A percentile compares a stretch with the other conserved stretches of the same genome.
Conservation (phyloP, 2,113 vertebrate species). For the Vulpes ferrilata region DNA sequence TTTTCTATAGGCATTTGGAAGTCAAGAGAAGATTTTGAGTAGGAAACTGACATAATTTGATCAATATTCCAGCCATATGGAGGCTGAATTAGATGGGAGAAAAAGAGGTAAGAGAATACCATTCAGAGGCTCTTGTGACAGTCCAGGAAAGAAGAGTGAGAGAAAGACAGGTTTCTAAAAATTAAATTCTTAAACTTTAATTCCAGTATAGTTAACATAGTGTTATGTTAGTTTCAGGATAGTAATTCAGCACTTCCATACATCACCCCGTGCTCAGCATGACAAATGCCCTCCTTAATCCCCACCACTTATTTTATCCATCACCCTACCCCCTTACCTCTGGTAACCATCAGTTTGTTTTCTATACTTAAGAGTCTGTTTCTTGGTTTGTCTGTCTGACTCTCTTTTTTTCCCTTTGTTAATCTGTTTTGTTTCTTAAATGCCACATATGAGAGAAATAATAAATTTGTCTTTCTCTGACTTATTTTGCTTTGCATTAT, state of each 20-base stretch:
- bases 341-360: not conserved
- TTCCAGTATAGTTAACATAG: not conserved
- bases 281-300: not conserved
- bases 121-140: not conserved
- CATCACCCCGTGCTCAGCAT: not conserved
- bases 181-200: not conserved
- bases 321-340: not conserved
- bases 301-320: not conserved
- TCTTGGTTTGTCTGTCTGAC: not conserved
- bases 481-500: not conserved
- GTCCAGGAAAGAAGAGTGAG: not conserved
- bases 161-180: not conserved
- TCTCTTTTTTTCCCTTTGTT: not conserved
- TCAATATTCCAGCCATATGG: not conserved
- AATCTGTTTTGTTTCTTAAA: not conserved
- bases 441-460: not conserved
- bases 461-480: not conserved
- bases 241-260: not conserved
- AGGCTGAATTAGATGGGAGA: not conserved
- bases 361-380: not conserved
- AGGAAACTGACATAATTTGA: not conserved
- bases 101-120: not conserved
- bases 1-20: not conserved
- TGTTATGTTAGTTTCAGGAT: not conserved
- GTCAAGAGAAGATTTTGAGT: not conserved